Evolutionary conservation across 2,888 invertebrate species (phyloP), one percentile per base, ranked within the genome.

Genomic region (Drosophila siamana): DNA sequence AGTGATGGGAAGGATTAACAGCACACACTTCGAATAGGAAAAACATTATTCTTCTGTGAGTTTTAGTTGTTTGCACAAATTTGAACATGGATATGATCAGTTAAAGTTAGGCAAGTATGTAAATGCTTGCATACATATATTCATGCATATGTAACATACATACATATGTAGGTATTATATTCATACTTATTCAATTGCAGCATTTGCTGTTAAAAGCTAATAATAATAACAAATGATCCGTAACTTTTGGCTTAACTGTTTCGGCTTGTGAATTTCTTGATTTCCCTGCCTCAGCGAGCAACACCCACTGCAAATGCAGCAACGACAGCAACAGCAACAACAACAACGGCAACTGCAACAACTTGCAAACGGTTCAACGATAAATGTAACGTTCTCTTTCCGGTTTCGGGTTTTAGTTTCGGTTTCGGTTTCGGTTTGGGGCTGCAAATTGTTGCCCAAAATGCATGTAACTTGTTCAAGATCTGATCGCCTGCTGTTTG

Each of bases 401-500:
- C 74, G 74, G 73, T 74, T 72, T n/a, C n/a, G n/a, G n/a, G n/a
- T n/a, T n/a, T n/a, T n/a, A n/a, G n/a, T n/a, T n/a, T 75, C 30
- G 30, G 30, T 74, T 77, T 74, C 74, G 78, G 78, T 68, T 74
- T 77, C 78, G 74, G 78, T 74, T 77, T 73, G 54, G 60, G 50
- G 24, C 57, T 64, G 74, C 78, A 73, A 77, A 73, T 72, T 68
- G 73, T 50, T 68, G 74, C 78, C 74, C 77, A 74, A 74, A 74
- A 74, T 73, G 72, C 69, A 60, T 60, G 74, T 60, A 74, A 74
- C 74, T 77, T 62, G 69, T 70, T 69, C 66, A 70, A 77, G 77
- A 74, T 79, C 61, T 57, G 78, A 80, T 80, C 75, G 68, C 74
- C 61, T 62, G 72, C 69, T 74, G 74, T 69, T 80, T 72, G 77